phyloP scores from a whole-genome alignment of 2,888 invertebrate genomes.

The Eurytoma adleriae region DNA sequence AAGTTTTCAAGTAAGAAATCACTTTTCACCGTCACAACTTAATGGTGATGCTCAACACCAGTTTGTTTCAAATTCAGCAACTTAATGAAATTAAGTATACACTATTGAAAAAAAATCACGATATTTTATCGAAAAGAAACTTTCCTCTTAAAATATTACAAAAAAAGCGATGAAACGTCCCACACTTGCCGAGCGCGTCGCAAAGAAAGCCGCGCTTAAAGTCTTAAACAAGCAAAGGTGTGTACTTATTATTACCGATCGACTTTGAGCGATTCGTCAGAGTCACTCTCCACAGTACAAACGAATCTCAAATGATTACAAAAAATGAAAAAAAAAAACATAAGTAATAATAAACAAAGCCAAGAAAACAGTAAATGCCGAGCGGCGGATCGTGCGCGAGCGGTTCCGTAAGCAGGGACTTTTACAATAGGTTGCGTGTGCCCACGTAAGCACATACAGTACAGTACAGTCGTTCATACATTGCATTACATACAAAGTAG shows the following conservation, averaged over 20 bases:
- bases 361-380: slow-evolving; percentile 4
- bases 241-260: slow-evolving; percentile 20
- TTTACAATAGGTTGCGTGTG: slow-evolving; percentile 66
- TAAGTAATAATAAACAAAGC: neutral
- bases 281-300: slow-evolving; percentile 47
- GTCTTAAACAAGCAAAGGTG: too few relatives aligned
- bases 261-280: slow-evolving; percentile 48
- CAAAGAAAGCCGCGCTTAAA: too few relatives aligned
- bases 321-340: neutral
- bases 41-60: too few relatives aligned
- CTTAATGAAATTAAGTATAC: too few relatives aligned
- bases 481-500: slow-evolving; percentile 73
- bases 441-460: slow-evolving; percentile 66
- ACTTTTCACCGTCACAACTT: too few relatives aligned
- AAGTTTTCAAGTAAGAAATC: too few relatives aligned
- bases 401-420: slow-evolving; percentile 60
- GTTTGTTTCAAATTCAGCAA: too few relatives aligned
- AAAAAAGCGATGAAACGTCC: too few relatives aligned
- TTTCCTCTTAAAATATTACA: too few relatives aligned
- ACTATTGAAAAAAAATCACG: too few relatives aligned
- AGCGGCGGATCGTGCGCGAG: slow-evolving; percentile 55
- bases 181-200: too few relatives aligned
- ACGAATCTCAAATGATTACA: neutral
- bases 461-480: slow-evolving; percentile 68
- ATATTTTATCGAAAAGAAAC: too few relatives aligned